Evolutionary conservation across 1,140 invertebrate species (phyloP).

Genomic region (Halyomorpha halys): DNA sequence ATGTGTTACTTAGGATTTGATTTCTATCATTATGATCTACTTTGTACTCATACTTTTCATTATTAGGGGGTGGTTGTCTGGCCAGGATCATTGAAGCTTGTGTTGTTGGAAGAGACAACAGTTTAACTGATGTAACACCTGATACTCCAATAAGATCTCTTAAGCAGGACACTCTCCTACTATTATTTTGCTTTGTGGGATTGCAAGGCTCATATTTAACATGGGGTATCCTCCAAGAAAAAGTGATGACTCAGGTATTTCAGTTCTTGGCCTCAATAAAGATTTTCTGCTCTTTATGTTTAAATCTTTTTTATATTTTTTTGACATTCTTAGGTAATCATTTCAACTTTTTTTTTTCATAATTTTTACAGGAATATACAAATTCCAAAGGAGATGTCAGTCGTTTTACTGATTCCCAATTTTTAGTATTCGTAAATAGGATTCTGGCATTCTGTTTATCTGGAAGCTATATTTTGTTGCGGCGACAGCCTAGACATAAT

Average conservation of each 20-base stretch:
- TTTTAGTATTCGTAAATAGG: constrained; percentile 89
- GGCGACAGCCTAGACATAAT: constrained; percentile 56
- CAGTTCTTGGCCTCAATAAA: too few species aligned
- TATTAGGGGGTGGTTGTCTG: constrained; percentile 44
- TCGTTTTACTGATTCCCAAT: constrained; percentile 87
- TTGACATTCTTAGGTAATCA: neutral
- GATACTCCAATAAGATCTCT: constrained; percentile 17
- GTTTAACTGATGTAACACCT: neutral
- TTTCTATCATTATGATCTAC: neutral
- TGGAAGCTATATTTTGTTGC: constrained; percentile 46
- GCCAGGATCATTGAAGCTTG: constrained; percentile 47
- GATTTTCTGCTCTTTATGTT: too few species aligned
- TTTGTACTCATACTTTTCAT: neutral
- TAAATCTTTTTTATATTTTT: neutral
- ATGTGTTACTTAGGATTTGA: constrained; percentile 30
- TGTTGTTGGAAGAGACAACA: constrained; percentile 43
- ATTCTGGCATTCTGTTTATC: constrained; percentile 73
- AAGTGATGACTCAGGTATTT: constrained; percentile 72
- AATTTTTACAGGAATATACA: constrained; percentile 21
- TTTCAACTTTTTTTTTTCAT: neutral
- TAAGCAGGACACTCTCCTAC: constrained; percentile 36
- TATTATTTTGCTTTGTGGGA: constrained; percentile 74
- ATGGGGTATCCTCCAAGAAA: constrained; percentile 91
- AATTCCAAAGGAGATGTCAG: constrained; percentile 42
- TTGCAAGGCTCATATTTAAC: constrained; percentile 83